phyloP scores from a whole-genome alignment of 2,888 invertebrate genomes.

The Amphipoea lucens region DNA sequence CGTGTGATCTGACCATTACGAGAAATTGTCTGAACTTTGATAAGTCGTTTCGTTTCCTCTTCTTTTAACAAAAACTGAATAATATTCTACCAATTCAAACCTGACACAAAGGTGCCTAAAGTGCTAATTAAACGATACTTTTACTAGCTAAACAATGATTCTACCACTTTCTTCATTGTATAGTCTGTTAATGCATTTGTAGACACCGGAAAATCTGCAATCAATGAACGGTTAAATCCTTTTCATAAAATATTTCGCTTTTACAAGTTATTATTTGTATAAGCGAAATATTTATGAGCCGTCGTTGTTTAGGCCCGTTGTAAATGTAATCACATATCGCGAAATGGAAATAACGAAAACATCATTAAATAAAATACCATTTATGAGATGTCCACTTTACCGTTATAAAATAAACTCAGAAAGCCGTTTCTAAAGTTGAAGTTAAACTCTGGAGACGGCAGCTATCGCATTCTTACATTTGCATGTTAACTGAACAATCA shows the following conservation, averaged over 20 bases:
- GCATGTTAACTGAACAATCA: constrained; percentile 59
- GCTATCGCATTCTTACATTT: constrained; percentile 53
- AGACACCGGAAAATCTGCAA: not conserved
- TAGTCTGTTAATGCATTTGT: constrained; percentile 1
- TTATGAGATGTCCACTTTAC: not conserved
- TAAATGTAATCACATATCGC: not conserved
- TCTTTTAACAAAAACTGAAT: not conserved
- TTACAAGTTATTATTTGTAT: not conserved
- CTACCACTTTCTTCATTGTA: not conserved
- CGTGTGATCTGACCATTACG: not conserved
- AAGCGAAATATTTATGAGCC: no score
- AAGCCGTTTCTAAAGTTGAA: constrained; percentile 6
- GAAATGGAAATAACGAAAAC: not conserved
- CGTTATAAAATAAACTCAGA: constrained; percentile 7
- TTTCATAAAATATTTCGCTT: constrained; percentile 8
- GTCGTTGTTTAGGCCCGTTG: not conserved
- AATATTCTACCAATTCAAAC: constrained; percentile 6
- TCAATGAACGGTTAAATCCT: not conserved
- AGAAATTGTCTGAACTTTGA: not conserved
- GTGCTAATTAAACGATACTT: not conserved
- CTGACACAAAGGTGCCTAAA: not conserved
- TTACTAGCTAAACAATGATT: not conserved
- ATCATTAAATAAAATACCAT: constrained; percentile 1
- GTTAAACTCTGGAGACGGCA: constrained; percentile 31
- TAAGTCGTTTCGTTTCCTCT: not conserved